Evolutionary conservation across 2,113 vertebrate species (phyloP).

Genomic region (Odobenus rosmarus): DNA sequence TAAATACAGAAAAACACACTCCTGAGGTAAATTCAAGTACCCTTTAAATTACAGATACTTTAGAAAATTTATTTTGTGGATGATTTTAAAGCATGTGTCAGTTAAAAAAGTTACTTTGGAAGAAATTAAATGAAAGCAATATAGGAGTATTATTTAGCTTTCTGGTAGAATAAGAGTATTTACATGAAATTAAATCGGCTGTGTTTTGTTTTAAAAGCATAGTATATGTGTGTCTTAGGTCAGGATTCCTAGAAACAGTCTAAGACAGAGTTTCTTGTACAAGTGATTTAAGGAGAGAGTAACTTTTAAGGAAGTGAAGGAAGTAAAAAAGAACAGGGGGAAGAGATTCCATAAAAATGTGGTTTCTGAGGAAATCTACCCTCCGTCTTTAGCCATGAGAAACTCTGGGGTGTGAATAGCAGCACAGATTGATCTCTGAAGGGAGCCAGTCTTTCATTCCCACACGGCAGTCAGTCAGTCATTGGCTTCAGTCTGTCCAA

Average conservation of each 20-base stretch:
- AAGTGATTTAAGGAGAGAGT: not conserved
- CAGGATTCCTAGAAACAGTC: not conserved
- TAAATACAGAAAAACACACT: slow-evolving; percentile 86
- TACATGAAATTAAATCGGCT: not conserved
- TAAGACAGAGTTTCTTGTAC: not conserved
- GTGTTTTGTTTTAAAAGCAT: slow-evolving; percentile 30
- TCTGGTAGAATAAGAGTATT: not conserved
- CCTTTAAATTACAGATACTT: not conserved
- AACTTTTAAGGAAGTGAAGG: not conserved
- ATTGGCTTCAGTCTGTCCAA: not conserved
- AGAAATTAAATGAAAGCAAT: not conserved
- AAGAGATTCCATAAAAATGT: not conserved
- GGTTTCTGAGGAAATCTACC: not conserved
- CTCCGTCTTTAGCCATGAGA: not conserved
- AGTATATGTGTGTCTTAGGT: not conserved
- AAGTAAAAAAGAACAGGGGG: not conserved
- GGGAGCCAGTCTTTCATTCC: not conserved
- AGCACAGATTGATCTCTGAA: not conserved
- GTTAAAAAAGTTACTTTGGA: not conserved
- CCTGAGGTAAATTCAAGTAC: slow-evolving; percentile 86
- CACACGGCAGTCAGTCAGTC: not conserved
- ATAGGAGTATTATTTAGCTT: not conserved
- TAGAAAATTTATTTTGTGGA: not conserved
- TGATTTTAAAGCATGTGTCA: not conserved
- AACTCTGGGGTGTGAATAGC: not conserved